These are phyloP conservation scores for Notarius lentiginosus DNA, from an alignment of 2,113 vertebrate genomes.

Conservation along the genomic window DNA sequence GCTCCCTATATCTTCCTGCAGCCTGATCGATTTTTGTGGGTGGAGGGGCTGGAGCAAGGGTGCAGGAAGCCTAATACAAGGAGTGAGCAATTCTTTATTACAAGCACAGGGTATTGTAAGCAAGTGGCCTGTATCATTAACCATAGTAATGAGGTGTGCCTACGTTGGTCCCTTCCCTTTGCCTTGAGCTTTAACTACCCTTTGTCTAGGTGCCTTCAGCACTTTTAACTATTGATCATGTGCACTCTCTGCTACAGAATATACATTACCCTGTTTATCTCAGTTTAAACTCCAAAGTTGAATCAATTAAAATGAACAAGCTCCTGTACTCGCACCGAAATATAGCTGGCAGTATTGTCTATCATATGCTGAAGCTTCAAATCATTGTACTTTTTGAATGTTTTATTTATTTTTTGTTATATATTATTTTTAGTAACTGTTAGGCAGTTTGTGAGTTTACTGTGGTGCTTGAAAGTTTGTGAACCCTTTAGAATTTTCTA, in stretches of 20 bases:
- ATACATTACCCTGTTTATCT: neutral
- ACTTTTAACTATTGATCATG: neutral
- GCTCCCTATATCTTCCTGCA: slow-evolving; percentile 30
- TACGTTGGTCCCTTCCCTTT: neutral
- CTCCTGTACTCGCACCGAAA: neutral
- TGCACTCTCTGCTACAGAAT: neutral
- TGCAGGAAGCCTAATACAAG: neutral
- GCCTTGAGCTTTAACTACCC: neutral
- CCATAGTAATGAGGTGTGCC: neutral
- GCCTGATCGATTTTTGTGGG: slow-evolving; percentile 38
- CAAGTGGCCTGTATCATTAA: neutral
- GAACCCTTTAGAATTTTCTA: too few species aligned
- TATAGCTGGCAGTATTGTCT: neutral
- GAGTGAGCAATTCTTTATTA: neutral
- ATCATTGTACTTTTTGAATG: neutral
- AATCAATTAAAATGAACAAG: neutral
- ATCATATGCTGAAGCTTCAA: neutral
- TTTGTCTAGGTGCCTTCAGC: neutral
- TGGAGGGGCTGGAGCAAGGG: neutral
- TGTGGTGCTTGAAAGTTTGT: too few species aligned
- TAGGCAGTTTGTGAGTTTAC: neutral
- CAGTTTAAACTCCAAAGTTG: neutral
- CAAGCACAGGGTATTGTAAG: neutral
- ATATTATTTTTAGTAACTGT: neutral
- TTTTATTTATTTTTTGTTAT: neutral